Base-by-base conservation (phyloP, 2,113 vertebrate species). In the Hoplias malabaricus region DNA sequence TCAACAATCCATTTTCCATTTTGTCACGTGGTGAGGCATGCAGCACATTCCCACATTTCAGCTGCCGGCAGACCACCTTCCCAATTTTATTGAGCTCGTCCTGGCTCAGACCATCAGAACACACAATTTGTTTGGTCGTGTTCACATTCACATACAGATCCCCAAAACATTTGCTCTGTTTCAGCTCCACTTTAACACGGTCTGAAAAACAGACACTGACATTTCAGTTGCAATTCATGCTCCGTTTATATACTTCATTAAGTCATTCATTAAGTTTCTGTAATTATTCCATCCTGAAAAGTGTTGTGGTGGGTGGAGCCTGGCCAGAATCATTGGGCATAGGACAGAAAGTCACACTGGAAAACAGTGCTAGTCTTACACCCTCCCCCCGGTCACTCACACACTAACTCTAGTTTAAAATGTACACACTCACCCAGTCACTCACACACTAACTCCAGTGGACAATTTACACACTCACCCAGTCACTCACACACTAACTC, bases 51-150 rank as follows among this genome's bases (percentile, higher is more conserved):
- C 89, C 89, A 3, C 90, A 92, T 0, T 13, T 3, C 5, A 90
- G 69, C 76, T 90, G 87, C 0, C 0, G 27, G 78, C 91, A 93
- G 1, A 91, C 86, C 48, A 87, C 33, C 0, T 40, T 0, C 10
- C 81, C 59, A 0, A 83, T 19, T 0, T 0, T 0, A 0, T 0
- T 0, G 0, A 0, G 8, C 83, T 77, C 81, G 0, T 0, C 0
- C 16, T 11, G 12, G 40, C 0, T 1, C 21, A 0, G 4, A 2
- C 13, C 1, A 33, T 21, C 0, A 1, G 0, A 46, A 4, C 90
- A 92, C 29, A 92, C 88, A 2, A 73, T 5, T 0, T 2, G 9
- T 0, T 3, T 0, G 2, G 5, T 1, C 0, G 21, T 31, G 25
- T 81, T 72, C 19, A 54, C 46, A 0, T 4, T 21, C 5, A 83